Base-by-base conservation (phyloP, 2,888 invertebrate species). In the Cerceris ruficornis region DNA sequence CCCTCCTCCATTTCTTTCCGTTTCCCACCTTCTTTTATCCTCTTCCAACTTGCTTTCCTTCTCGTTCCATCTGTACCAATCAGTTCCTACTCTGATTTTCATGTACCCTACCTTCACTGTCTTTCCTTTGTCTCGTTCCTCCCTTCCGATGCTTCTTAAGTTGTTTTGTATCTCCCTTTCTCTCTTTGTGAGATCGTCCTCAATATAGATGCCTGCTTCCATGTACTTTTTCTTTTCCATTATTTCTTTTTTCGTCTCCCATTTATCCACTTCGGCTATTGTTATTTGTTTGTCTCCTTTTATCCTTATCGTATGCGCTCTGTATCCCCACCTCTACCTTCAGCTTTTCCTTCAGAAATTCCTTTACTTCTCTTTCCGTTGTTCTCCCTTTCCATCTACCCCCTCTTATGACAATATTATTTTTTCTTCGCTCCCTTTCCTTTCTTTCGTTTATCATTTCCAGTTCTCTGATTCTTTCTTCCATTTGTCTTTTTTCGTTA, bases 101-200 rank as follows among this genome's bases (percentile, higher is more conserved):
- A 54, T 46, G 13, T 66, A 72, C 39, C 64, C 65, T 17, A 70
- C 64, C 49, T 55, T 77, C 2, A 50, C 17, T 55, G 58, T 69
- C 7, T 52, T 67, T 70, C 74, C 79, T 28, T 74, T 77, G 7
- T 64, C 58, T 28, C 58, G 69, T 54, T 75, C 17, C 17, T 80
- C 77, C 43, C 9, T 60, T 46, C 73, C 67, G 14, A 49, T 46
- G 7, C 41, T 17, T 57, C 66, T 70, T 5, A 73, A 15, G 28
- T 69, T 46, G 9, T 15, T 42, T 43, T 77, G 75, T 9, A 72
- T 54, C 8, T 77, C 64, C 61, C 77, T 62, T 59, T 81, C 73
- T 17, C 58, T 15, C 14, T 49, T 76, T n/a, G 73, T 81, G 4
- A 69, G 50, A 43, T 81, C 81, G 9, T 81, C 70, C 7, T 81